Evolutionary conservation across 2,113 vertebrate species (phyloP).

Genomic region (Rutilus rutilus): DNA sequence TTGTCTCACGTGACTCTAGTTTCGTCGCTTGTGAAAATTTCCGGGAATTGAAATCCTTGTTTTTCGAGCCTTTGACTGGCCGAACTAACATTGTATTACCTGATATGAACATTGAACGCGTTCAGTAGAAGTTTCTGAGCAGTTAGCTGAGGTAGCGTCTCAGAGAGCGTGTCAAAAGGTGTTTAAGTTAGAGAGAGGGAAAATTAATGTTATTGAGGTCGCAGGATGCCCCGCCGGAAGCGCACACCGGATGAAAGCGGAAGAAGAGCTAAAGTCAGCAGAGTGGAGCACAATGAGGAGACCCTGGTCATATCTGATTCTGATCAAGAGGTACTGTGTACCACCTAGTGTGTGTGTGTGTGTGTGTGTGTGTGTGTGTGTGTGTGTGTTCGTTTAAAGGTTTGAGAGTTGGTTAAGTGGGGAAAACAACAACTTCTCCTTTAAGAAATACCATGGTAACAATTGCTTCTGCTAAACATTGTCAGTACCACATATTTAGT

Average conservation of each 20-base stretch:
- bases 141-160: not conserved
- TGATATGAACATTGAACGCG: not conserved
- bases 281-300: conserved; percentile 31
- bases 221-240: conserved; percentile 35
- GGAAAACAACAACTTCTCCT: not conserved
- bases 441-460: not conserved
- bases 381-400: not conserved
- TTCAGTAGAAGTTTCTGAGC: not conserved
- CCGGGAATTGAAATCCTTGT: conserved; percentile 5
- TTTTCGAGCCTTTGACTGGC: not conserved
- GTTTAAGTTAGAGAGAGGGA: not conserved
- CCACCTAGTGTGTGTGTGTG: not conserved
- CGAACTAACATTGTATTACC: not conserved
- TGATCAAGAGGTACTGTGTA: conserved; percentile 44
- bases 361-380: not conserved
- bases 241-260: conserved; percentile 41
- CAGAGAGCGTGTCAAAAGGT: not conserved
- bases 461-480: not conserved
- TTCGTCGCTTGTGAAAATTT: not conserved
- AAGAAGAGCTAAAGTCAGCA: conserved; percentile 44
- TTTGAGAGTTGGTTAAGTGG: not conserved
- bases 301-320: conserved; percentile 58
- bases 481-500: not conserved
- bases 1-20: conserved; percentile 7
- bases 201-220: conserved; percentile 20